These are phyloP conservation scores for Scaptomyza flava DNA, from an alignment of 2,888 invertebrate genomes.

Conservation along the genomic window DNA sequence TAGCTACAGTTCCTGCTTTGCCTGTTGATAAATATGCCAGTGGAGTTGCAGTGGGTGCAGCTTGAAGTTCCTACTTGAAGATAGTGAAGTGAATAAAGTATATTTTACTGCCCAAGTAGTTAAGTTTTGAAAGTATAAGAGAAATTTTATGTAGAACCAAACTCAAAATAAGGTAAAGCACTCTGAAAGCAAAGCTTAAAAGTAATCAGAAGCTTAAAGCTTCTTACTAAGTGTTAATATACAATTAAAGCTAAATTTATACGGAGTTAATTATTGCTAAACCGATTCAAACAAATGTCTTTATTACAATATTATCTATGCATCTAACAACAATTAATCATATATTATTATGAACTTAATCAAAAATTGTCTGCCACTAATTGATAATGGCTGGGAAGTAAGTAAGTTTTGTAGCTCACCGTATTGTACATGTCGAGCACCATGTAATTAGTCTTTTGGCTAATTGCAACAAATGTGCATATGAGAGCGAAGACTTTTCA, in stretches of 20 bases:
- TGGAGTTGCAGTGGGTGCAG: conserved; percentile 18
- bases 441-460: conserved; percentile 54
- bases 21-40: conserved; percentile 11
- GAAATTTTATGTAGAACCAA: conserved; percentile 2
- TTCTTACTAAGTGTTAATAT: background rate
- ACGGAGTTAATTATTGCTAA: background rate
- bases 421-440: conserved; percentile 5
- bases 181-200: background rate
- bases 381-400: conserved; percentile 15
- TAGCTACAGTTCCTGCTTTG: conserved; percentile 18
- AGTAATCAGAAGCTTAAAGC: background rate
- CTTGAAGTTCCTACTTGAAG: background rate
- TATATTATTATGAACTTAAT: conserved; percentile 16
- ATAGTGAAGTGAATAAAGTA: conserved; percentile 7
- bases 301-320: background rate
- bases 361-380: conserved; percentile 17
- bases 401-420: conserved; percentile 1
- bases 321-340: background rate
- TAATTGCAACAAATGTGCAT: conserved; percentile 70
- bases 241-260: background rate
- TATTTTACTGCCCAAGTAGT: conserved; percentile 4
- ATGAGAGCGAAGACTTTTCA: conserved; percentile 44
- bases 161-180: too few relatives aligned
- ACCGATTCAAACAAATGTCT: background rate
- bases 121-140: background rate